Base-by-base conservation (phyloP, 2,888 invertebrate species). In the Drosophila infuscata region DNA sequence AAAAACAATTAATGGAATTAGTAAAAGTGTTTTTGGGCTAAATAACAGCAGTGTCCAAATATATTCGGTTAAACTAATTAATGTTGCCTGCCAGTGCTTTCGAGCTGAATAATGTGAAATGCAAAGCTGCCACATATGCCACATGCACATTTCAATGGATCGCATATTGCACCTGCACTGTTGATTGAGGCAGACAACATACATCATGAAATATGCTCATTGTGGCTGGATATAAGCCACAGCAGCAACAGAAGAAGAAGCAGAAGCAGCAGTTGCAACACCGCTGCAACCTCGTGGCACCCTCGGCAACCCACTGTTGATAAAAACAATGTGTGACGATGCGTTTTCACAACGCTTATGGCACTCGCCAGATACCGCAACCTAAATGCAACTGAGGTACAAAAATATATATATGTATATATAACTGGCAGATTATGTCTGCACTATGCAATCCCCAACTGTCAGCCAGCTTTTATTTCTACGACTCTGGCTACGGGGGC, bases 1-100 rank as follows among this genome's bases (percentile, higher is more conserved):
- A 46, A 38, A 49, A 89, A 89, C 82, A 83, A 79, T 90, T 87
- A 87, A 89, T 88, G 76, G 81, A 89, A 87, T 87, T 89, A 84
- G 82, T 57, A 61, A 71, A 79, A 88, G 71, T 79, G 69, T 68
- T 81, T 38, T 58, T 9, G 35, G 30, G 35, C 11, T 36, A 52
- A 59, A 59, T 59, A 17, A 48, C 41, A 48, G 52, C 61, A 38
- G 60, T 46, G 33, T 53, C 38, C 29, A 20, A 17, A 17, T 51
- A 20, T 38, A 48, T 33, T 25, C n/a, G 29, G 25, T 17, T 29
- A 20, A 30, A 36, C 49, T 54, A 56, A 72, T 70, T 73, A 56
- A 70, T 72, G 33, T 15, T 30, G 25, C 20, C n/a, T 15, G 15
- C 3, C n/a, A 25, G 17, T 17, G 11, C 15, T 15, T 15, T 15